A percentile compares a stretch with the other conserved stretches of the same genome.
Conservation (phyloP, 2,888 invertebrate species). For the Leptogaster cylindrica region DNA sequence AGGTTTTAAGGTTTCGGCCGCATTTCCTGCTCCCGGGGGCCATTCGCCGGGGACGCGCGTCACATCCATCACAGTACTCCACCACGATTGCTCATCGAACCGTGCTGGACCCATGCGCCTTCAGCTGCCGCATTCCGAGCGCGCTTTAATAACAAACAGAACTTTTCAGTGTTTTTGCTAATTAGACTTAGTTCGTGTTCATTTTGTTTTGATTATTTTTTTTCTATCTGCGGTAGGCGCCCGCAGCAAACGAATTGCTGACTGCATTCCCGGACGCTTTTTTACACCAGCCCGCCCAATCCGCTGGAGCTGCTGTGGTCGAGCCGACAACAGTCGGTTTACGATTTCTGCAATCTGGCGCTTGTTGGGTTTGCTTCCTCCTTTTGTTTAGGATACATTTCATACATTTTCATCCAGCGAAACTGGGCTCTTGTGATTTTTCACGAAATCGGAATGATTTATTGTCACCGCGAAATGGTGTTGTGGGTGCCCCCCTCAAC, state of each 20-base stretch:
- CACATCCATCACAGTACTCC: slow-evolving; percentile 11
- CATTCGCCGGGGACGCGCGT: too few relatives aligned
- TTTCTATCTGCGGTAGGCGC: slow-evolving; percentile 29
- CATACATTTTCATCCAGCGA: not conserved
- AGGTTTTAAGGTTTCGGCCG: too few relatives aligned
- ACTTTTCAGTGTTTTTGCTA: slow-evolving; percentile 29
- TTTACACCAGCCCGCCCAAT: slow-evolving; percentile 24
- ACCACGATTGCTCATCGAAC: not conserved
- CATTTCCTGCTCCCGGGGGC: too few relatives aligned
- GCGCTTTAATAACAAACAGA: slow-evolving; percentile 34
- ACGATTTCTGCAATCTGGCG: slow-evolving; percentile 32
- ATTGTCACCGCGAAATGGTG: slow-evolving; percentile 14
- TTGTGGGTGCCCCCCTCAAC: too few relatives aligned
- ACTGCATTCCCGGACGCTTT: slow-evolving; percentile 27
- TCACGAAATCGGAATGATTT: slow-evolving; percentile 20
- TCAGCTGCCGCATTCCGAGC: slow-evolving; percentile 22
- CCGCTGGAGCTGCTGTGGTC: slow-evolving; percentile 6
- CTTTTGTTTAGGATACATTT: slow-evolving; percentile 1
- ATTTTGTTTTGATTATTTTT: slow-evolving; percentile 15
- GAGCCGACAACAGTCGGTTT: slow-evolving; percentile 13
- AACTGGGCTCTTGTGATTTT: slow-evolving; percentile 9
- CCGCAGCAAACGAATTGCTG: slow-evolving; percentile 15
- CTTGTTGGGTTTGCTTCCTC: too few relatives aligned
- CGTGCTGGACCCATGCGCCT: slow-evolving; percentile 6
- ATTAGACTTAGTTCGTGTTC: slow-evolving; percentile 13